phyloP scores from a whole-genome alignment of 2,113 vertebrate genomes.

The Alexandromys fortis region DNA sequence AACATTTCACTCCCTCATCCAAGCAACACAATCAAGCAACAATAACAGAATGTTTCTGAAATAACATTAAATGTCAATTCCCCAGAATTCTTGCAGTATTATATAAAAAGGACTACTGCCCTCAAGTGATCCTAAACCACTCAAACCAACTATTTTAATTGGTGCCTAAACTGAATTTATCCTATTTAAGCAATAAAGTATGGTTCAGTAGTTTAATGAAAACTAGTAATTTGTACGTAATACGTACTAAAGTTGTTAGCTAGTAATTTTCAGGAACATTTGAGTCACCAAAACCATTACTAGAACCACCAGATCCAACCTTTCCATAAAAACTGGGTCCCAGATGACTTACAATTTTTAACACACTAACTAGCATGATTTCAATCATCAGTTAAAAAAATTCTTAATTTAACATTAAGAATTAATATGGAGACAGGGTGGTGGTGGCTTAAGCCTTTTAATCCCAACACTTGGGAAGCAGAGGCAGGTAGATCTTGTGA shows the following conservation, averaged over 20 bases:
- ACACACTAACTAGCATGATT: not conserved
- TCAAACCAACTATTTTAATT: slow-evolving; percentile 4
- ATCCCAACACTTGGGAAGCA: too few species aligned
- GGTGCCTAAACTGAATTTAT: slow-evolving; percentile 15
- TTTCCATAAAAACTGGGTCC: not conserved
- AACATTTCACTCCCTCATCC: not conserved
- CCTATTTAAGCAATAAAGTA: slow-evolving; percentile 36
- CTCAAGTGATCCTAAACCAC: slow-evolving; percentile 7
- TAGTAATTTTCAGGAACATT: not conserved
- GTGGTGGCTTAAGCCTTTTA: too few species aligned
- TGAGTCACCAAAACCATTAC: slow-evolving; percentile 22
- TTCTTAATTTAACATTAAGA: slow-evolving; percentile 26
- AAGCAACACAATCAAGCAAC: slow-evolving; percentile 32
- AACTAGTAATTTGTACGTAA: not conserved
- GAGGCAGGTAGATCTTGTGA: too few species aligned
- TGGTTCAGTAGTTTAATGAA: slow-evolving; percentile 7
- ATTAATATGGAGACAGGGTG: not conserved
- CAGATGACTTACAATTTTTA: slow-evolving; percentile 36
- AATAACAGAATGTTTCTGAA: slow-evolving; percentile 16
- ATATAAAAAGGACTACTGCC: not conserved
- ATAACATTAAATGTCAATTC: slow-evolving; percentile 1
- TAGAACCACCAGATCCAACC: slow-evolving; percentile 39
- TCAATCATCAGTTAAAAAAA: slow-evolving; percentile 44
- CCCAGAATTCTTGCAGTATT: not conserved
- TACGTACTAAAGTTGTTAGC: not conserved